Conservation (phyloP, 2,888 invertebrate species). For the Hydraecia micacea region DNA sequence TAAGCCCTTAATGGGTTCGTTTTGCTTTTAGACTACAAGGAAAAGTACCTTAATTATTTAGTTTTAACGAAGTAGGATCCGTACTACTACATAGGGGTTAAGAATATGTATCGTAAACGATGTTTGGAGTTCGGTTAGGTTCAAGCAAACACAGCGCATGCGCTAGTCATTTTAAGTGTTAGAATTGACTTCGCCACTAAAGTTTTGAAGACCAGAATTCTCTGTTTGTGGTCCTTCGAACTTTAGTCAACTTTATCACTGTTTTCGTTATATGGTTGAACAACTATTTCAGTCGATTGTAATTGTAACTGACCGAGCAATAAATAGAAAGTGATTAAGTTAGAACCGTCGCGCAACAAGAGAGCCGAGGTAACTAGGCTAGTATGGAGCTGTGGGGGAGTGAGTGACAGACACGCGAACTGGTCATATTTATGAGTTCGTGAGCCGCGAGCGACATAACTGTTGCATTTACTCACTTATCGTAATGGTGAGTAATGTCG, state of each 20-base stretch:
- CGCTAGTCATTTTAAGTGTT: no score
- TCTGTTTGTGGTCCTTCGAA: no score
- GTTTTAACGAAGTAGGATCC: neutral
- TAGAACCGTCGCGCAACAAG: neutral
- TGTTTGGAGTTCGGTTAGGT: neutral
- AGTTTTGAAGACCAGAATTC: neutral
- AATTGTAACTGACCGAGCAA: conserved; percentile 5
- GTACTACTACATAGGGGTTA: neutral
- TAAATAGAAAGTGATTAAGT: conserved; percentile 29
- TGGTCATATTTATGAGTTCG: conserved; percentile 17
- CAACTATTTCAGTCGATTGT: neutral
- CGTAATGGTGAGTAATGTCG: conserved; percentile 2
- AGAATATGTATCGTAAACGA: neutral
- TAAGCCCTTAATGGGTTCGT: neutral
- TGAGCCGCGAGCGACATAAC: conserved; percentile 27
- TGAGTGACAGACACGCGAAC: conserved; percentile 41
- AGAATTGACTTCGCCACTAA: neutral
- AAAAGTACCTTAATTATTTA: conserved; percentile 3
- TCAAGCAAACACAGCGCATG: neutral
- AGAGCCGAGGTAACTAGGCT: neutral
- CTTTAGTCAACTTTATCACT: neutral
- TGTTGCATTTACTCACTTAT: conserved; percentile 36
- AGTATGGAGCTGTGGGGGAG: neutral
- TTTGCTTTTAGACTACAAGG: neutral
- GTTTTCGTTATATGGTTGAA: neutral